phyloP scores from a whole-genome alignment of 2,888 invertebrate genomes.

The Lepidocyrtoides sp. region DNA sequence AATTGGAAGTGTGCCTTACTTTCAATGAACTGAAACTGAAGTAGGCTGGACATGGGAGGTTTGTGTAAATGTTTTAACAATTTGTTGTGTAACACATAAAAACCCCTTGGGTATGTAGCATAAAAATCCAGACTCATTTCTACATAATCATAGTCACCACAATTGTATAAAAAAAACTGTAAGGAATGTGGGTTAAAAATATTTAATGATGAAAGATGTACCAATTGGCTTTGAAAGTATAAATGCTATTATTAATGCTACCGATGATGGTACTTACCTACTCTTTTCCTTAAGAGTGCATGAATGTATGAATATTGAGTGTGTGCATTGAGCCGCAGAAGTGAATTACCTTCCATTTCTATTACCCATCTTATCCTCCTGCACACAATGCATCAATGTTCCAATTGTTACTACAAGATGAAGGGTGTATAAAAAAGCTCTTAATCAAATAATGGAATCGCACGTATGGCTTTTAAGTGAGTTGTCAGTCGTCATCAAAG shows the following conservation, averaged over 20 bases:
- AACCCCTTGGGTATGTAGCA: background rate
- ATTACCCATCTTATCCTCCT: background rate
- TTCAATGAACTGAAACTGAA: constrained; percentile 17
- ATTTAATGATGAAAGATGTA: background rate
- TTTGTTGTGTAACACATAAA: background rate
- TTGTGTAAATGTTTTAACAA: constrained; percentile 39
- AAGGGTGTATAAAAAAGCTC: constrained; percentile 34
- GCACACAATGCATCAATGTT: background rate
- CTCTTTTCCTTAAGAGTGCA: too few species aligned
- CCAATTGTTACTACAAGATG: background rate
- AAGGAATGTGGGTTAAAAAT: background rate
- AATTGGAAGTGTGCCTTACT: constrained; percentile 52
- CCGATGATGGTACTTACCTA: too few species aligned
- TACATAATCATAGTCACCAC: background rate
- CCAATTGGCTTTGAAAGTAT: background rate
- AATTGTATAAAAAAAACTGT: background rate
- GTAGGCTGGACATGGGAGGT: constrained; percentile 60
- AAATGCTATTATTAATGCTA: background rate
- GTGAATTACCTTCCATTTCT: too few species aligned
- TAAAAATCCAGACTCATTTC: background rate
- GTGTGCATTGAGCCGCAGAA: too few species aligned
- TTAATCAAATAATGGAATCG: constrained; percentile 63
- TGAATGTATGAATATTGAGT: too few species aligned
- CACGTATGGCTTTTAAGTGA: constrained; percentile 59
- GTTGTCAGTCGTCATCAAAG: constrained; percentile 67